A percentile compares a stretch with the other conserved stretches of the same genome.
These are phyloP conservation scores for Tinamus major DNA, from an alignment of 2,797 vertebrate species.

Conservation along the genomic window DNA sequence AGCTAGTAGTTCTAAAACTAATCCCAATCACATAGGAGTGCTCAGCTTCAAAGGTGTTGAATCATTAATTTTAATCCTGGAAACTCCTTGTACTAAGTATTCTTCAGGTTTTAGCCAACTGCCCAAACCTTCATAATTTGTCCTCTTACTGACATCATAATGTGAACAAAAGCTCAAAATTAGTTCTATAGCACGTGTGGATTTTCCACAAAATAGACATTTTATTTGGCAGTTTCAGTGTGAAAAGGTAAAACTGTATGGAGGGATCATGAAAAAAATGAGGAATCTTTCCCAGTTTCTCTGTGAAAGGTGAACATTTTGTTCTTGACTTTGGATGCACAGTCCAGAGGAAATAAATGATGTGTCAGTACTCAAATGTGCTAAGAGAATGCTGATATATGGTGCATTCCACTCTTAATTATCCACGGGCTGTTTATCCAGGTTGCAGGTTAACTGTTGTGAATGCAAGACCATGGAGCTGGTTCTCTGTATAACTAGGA, in stretches of 20 bases:
- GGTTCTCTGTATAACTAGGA: background rate
- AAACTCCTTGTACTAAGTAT: background rate
- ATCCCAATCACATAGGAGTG: background rate
- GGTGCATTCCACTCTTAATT: background rate
- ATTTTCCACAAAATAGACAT: background rate
- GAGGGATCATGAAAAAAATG: background rate
- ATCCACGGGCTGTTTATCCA: slow-evolving; percentile 19
- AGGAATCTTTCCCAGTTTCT: background rate
- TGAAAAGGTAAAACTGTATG: background rate
- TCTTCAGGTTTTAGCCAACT: background rate
- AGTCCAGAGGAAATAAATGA: slow-evolving; percentile 44
- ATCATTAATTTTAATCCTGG: background rate
- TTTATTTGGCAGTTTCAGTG: background rate
- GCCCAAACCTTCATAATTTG: background rate
- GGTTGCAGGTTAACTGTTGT: background rate
- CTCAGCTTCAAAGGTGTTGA: background rate
- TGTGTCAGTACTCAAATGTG: background rate
- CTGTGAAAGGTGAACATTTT: background rate
- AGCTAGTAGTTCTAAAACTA: background rate
- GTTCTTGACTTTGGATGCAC: background rate
- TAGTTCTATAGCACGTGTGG: background rate
- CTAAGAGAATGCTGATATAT: slow-evolving; percentile 38
- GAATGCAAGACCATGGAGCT: background rate
- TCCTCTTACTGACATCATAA: background rate
- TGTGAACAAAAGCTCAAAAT: background rate